Base-by-base conservation (phyloP, 2,113 vertebrate species). In the Perca schrenkii region DNA sequence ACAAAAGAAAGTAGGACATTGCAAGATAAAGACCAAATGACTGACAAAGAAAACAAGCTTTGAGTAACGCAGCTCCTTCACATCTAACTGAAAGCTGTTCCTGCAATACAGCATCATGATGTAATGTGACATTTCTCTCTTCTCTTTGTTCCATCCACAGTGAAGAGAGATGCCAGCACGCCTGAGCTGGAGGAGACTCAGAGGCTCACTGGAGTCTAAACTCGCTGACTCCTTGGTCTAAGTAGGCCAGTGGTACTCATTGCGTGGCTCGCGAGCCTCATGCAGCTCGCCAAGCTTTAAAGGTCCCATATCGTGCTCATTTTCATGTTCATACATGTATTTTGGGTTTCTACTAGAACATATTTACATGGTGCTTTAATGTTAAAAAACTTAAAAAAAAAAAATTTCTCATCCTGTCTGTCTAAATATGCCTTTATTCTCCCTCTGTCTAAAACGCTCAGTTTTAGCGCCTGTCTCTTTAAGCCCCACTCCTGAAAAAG, bases 51-150 rank as follows among this genome's bases (percentile, higher is more conserved):
- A 66, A 8, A 46, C 15, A n/a, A 34, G 58, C 52, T 50, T 53
- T 64, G 64, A 78, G n/a, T 57, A 73, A 31, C 2, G 4, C 56
- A 13, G 40, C 60, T 79, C 64, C 54, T 40, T 31, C 19, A 62
- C 47, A 21, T 61, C 25, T 54, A 52, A 25, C 21, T 53, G 62
- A 62, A 82, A 58, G 76, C 47, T 54, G 31, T 22, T 62, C 31
- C 65, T 73, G 46, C 47, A 36, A 19, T 40, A 36, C 56, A 25
- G 15, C 53, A 74, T 3, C 11, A 19, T 77, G 68, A 88, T 67
- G 8, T 14, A 7, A 74, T n/a, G 50, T 63, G 82, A 85, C 78
- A 80, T 86, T 54, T 47, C 54, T 83, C 52, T 53, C 71, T 68
- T 62, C 46, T 65, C 28, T 78, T 52, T 70, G 28, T 54, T 72